Evolutionary conservation across 2,888 invertebrate genomes (phyloP).

Genomic region (Sympetrum striolatum): DNA sequence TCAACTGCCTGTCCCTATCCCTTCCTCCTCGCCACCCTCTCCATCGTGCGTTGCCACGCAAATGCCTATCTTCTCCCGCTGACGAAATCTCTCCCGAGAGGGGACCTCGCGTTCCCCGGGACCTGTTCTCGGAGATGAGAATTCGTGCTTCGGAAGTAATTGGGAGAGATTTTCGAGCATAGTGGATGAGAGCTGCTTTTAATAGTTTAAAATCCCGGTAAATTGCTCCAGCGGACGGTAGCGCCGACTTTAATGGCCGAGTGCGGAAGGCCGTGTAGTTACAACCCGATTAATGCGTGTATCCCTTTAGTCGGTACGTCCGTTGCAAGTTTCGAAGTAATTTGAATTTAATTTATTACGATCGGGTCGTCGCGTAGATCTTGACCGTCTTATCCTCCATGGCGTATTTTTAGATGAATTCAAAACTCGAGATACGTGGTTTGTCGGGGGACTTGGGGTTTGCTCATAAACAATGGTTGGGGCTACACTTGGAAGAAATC

Average conservation of each 20-base stretch:
- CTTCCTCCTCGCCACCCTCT: not conserved
- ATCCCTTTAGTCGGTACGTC: too few relatives aligned
- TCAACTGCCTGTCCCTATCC: conserved; percentile 22
- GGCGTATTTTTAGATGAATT: too few relatives aligned
- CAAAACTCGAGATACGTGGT: too few relatives aligned
- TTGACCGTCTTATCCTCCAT: too few relatives aligned
- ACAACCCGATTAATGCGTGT: too few relatives aligned
- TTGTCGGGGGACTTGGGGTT: too few relatives aligned
- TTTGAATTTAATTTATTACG: too few relatives aligned
- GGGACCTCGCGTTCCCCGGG: not conserved
- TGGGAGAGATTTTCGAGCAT: not conserved
- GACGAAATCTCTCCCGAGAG: not conserved
- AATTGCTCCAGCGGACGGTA: not conserved
- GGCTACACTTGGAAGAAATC: too few relatives aligned
- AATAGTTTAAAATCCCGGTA: not conserved
- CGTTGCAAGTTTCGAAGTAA: too few relatives aligned
- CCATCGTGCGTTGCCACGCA: conserved; percentile 13
- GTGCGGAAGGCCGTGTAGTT: too few relatives aligned
- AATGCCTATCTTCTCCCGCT: not conserved
- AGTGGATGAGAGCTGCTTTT: not conserved
- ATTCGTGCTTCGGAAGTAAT: not conserved
- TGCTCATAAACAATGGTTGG: too few relatives aligned
- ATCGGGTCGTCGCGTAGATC: too few relatives aligned
- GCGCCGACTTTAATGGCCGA: not conserved
- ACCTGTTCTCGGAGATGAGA: not conserved